A percentile compares a stretch with the other conserved stretches of the same genome.
Evolutionary conservation across 2,113 vertebrate genomes (phyloP).

Genomic region (Platysternon megacephalum): DNA sequence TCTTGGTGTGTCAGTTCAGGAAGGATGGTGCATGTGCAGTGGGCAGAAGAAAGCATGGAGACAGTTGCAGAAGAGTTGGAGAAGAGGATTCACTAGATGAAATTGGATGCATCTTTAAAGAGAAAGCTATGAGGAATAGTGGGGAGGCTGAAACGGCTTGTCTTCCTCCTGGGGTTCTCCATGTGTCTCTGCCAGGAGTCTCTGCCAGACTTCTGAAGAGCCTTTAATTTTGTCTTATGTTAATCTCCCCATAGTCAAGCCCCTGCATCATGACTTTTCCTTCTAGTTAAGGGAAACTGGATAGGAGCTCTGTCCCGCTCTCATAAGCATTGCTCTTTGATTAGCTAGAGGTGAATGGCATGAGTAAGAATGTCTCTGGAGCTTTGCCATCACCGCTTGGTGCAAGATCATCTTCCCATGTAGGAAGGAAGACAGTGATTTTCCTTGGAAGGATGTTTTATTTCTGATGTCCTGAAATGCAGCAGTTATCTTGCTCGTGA

Average conservation of each 20-base stretch:
- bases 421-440: background rate
- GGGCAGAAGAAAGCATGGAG: background rate
- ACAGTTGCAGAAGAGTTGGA: background rate
- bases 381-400: background rate
- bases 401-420: background rate
- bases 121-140: background rate
- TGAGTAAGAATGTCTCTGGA: background rate
- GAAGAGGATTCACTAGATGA: background rate
- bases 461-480: background rate
- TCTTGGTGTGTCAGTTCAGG: background rate
- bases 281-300: background rate
- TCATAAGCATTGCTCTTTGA: background rate
- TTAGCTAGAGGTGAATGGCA: background rate
- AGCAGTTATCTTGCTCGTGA: background rate
- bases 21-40: background rate
- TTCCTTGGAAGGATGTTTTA: background rate
- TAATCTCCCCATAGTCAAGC: too few species aligned
- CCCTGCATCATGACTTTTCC: background rate
- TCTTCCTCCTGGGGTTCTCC: background rate
- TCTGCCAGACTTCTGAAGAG: background rate
- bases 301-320: background rate
- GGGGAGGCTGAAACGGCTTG: background rate
- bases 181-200: background rate
- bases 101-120: background rate
- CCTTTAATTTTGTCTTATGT: background rate